These are phyloP conservation scores for Limnephilus rhombicus DNA, from an alignment of 2,888 invertebrate genomes.

Conservation along the genomic window DNA sequence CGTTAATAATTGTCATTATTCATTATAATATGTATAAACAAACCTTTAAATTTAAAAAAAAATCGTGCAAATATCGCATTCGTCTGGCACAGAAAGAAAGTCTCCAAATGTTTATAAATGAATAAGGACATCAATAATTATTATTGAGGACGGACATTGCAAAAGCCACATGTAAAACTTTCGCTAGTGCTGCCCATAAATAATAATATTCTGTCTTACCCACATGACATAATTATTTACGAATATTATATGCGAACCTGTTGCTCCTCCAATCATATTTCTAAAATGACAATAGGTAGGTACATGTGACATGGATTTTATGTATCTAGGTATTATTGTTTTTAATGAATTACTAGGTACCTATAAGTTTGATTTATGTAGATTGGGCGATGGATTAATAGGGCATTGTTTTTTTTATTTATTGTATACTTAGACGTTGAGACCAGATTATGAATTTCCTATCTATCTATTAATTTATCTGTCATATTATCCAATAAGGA, in stretches of 20 bases:
- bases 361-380: neutral
- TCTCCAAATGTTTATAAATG: neutral
- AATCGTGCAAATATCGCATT: neutral
- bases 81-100: neutral
- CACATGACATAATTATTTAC: constrained; percentile 1
- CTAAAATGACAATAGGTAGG: neutral
- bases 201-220: neutral
- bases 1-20: neutral
- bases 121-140: neutral
- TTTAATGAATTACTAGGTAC: neutral
- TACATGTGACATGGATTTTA: neutral
- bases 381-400: neutral
- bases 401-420: neutral
- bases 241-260: neutral
- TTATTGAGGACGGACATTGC: neutral
- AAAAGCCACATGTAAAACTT: neutral
- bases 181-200: constrained; percentile 1
- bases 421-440: neutral
- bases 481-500: too few relatives aligned
- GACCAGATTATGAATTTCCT: neutral
- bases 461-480: neutral
- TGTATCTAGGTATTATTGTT: too few relatives aligned
- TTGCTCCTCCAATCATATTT: neutral
- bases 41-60: neutral
- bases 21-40: neutral